Evolutionary conservation across 2,113 vertebrate species (phyloP), one percentile per base, ranked within the genome.

Genomic region (Ophiodon elongatus): DNA sequence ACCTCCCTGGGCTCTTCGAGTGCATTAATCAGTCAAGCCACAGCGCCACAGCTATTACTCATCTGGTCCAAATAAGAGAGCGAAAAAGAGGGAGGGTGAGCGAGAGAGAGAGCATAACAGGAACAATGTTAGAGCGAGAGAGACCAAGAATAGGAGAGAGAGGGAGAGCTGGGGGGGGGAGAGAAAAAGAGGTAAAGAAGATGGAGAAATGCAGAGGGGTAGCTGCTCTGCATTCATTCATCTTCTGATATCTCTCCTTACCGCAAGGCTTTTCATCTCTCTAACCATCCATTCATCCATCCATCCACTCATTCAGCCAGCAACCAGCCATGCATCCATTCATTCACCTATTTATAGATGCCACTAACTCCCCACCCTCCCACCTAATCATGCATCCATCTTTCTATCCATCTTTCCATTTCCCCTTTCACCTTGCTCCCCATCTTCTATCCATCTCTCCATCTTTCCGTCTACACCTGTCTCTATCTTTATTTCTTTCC

Each of bases 21-120:
- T 92, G 87, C 93, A 94, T 94, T 94, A 94, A 93, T 94, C 93
- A 94, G 93, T 93, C 92, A 94, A 92, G 88, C 88, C 85, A 70
- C 81, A 76, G 93, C 57, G 43, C 83, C 83, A 76, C 62, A 54
- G 91, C 90, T 90, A 93, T 94, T 93, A 93, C 89, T 94, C 92
- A 94, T 93, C 88, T 86, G 88, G 85, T 92, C 91, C 92, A 88
- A 84, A 89, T 88, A 54, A 77, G 82, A 86, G 78, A 88, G 87
- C 43, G 80, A 71, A 71, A 52, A 35, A 29, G 56, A 15, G 63
- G n/a, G 65, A 56, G 37, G 25, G 39, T n/a, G 74, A 74, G 70
- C 66, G 85, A 86, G 54, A 31, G 72, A 70, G 86, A 86, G 80
- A 47, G 35, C 69, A 76, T 70, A 66, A 88, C 54, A 81, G 37